Percentiles rank a stretch among this genome's conserved stretches.
phyloP scores from a whole-genome alignment of 2,113 vertebrate species.

The Asarcornis scutulata region DNA sequence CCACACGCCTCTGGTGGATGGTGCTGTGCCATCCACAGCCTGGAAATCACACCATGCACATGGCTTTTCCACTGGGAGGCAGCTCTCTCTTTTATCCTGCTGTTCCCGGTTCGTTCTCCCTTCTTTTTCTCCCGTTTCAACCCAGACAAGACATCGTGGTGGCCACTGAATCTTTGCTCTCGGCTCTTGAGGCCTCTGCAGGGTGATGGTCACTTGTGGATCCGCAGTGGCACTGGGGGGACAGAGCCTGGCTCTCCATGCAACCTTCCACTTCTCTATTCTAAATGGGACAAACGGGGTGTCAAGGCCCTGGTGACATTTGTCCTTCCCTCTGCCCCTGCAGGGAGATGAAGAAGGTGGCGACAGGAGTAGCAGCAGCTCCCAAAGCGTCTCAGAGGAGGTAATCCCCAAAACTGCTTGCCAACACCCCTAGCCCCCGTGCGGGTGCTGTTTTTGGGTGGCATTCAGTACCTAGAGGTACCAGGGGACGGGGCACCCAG shows the following conservation, averaged over 20 bases:
- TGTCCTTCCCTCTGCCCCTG: not conserved
- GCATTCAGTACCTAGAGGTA: not conserved
- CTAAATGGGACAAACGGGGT: rapidly evolving
- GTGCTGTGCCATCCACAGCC: not conserved
- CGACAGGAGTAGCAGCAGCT: slow-evolving; percentile 42
- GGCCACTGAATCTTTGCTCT: rapidly evolving
- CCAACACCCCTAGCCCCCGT: not conserved
- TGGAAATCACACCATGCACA: not conserved
- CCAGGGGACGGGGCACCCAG: rapidly evolving
- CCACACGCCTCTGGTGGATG: rapidly evolving
- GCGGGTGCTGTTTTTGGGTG: not conserved
- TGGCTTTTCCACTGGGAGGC: not conserved
- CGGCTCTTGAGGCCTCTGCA: not conserved
- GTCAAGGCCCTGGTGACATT: not conserved
- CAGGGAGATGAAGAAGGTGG: slow-evolving; percentile 4
- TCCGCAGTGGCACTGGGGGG: not conserved
- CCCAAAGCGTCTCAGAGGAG: not conserved
- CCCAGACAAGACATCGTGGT: not conserved
- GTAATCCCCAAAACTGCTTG: not conserved
- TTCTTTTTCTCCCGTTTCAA: not conserved
- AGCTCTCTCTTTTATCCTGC: not conserved
- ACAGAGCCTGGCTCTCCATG: not conserved
- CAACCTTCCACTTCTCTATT: not conserved
- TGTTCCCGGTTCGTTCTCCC: not conserved
- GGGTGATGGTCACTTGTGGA: rapidly evolving